Evolutionary conservation across 2,888 invertebrate genomes (phyloP), one percentile per base, ranked within the genome.

Genomic region (Diaprepes abbreviatus): DNA sequence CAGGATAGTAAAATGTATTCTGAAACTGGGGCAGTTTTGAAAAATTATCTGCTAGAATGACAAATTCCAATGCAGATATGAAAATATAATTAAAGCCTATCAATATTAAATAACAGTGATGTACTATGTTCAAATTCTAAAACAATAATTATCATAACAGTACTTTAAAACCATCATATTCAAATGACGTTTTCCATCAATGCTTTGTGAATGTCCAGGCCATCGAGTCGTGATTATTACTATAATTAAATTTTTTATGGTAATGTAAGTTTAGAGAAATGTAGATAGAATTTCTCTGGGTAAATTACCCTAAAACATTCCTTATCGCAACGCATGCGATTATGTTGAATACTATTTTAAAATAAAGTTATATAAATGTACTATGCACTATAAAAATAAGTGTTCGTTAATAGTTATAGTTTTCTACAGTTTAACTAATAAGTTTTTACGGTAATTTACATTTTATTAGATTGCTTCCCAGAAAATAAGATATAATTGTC

Each of bases 91-190:
- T 45, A 45, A 24, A 45, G 24, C 24, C 45, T 45, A 24, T 45
- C 24, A 28, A 50, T 50, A 50, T 7, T 50, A 14, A 50, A 28
- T 50, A 50, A 50, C 48, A 28, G 16, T 28, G 28, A 50, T 50
- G 48, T 50, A 48, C 48, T 48, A 14, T 4, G 36, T 55, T 55
- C 6, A 38, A 55, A 55, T 55, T 21, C 36, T 38, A 55, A 55
- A 35, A 55, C 55, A 38, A 55, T 14, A 55, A 55, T 55, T 55
- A 55, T 54, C 35, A 10, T 55, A 55, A 55, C 55, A 19, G 55
- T 36, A 55, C 19, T 24, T 38, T 24, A 21, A 28, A 55, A 55
- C 19, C 35, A 35, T 35, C 35, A 35, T 55, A 55, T 55, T 55
- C 55, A 55, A 55, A 55, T 55, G 55, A 38, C 55, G 55, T 35